Percentiles rank a stretch among this genome's conserved stretches.
Evolutionary conservation across 2,888 invertebrate species (phyloP).

Genomic region (Polymixis lichenea): DNA sequence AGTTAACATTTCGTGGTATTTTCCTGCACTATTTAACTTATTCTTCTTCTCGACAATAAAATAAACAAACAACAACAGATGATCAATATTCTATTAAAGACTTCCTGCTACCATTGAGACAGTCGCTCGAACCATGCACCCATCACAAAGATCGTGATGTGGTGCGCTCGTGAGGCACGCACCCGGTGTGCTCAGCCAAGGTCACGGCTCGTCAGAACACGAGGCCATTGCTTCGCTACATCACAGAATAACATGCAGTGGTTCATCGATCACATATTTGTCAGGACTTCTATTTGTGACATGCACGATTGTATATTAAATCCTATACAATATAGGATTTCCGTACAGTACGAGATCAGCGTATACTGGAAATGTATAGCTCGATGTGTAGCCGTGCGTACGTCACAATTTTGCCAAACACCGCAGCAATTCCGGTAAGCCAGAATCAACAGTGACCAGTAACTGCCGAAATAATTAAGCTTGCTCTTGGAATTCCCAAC

Average conservation of each 20-base stretch:
- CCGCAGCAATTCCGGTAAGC: background rate
- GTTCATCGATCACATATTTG: constrained; percentile 5
- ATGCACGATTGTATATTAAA: background rate
- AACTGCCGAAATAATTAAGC: background rate
- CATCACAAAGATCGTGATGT: constrained; percentile 68
- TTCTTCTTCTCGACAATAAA: background rate
- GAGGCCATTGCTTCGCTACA: constrained; percentile 64
- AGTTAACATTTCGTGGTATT: background rate
- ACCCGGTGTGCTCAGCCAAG: constrained; percentile 71
- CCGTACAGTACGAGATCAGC: too few species aligned
- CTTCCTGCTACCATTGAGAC: constrained; percentile 60
- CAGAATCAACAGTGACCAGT: background rate
- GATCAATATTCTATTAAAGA: constrained; percentile 39
- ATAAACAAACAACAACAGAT: constrained; percentile 19
- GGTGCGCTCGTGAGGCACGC: constrained; percentile 71
- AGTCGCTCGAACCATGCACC: constrained; percentile 27
- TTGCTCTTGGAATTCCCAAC: background rate
- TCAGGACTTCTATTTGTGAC: constrained; percentile 4
- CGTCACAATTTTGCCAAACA: background rate
- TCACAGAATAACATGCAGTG: constrained; percentile 34
- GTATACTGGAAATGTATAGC: too few species aligned
- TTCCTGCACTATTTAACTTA: background rate
- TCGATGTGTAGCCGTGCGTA: too few species aligned
- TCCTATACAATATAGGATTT: too few species aligned
- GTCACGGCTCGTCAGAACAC: constrained; percentile 70